These are phyloP conservation scores for Mythimna lalbum DNA, from an alignment of 2,888 invertebrate genomes.

Conservation along the genomic window DNA sequence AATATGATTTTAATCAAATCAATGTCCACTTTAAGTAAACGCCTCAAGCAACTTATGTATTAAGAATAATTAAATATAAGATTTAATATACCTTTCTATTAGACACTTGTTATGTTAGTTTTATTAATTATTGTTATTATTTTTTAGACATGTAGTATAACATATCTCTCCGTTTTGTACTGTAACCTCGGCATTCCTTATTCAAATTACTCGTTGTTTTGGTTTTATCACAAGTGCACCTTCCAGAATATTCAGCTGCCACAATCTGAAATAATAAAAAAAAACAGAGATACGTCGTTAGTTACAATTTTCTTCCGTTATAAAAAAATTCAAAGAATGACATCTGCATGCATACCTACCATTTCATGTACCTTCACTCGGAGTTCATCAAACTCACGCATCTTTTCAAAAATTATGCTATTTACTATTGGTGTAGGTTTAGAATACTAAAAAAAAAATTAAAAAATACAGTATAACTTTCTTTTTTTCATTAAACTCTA, in stretches of 20 bases:
- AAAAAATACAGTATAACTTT: not conserved
- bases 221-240: conserved; percentile 41
- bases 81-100: conserved; percentile 55
- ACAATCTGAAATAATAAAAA: conserved; percentile 48
- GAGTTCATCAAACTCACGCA: conserved; percentile 25
- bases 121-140: conserved; percentile 31
- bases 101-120: conserved; percentile 35
- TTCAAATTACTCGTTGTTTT: conserved; percentile 1
- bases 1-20: conserved; percentile 91
- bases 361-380: conserved; percentile 34
- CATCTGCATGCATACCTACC: conserved; percentile 23
- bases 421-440: not conserved
- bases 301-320: not conserved
- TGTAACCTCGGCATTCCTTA: conserved; percentile 7
- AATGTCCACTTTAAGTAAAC: conserved; percentile 85
- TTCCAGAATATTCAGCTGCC: conserved; percentile 23
- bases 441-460: conserved; percentile 12
- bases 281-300: not conserved
- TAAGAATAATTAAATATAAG: conserved; percentile 64
- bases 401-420: conserved; percentile 8
- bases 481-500: not conserved
- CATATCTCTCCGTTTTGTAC: not conserved
- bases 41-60: conserved; percentile 27
- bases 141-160: not conserved
- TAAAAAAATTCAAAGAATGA: not conserved